Conservation (phyloP, 2,797 vertebrate species). For the Fistularia commersonii region DNA sequence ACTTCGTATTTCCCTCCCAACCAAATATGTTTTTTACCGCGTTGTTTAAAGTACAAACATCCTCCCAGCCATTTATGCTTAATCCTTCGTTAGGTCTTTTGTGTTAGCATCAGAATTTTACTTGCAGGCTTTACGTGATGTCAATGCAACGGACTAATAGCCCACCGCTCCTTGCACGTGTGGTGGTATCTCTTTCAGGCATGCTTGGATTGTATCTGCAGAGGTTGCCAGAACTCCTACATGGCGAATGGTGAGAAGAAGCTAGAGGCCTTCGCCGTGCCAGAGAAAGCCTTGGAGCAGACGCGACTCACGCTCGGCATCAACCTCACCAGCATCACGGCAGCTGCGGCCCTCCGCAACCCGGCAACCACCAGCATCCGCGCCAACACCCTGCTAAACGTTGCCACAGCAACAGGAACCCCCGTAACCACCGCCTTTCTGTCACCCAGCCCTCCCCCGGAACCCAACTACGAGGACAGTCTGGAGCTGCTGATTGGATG, state of each 20-base stretch:
- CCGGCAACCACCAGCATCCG: constrained; percentile 90
- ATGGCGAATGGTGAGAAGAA: constrained; percentile 99
- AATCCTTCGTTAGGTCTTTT: no score
- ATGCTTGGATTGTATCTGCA: constrained; percentile 99
- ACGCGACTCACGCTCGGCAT: constrained; percentile 98
- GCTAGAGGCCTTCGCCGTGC: constrained; percentile 98
- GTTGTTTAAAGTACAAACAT: no score
- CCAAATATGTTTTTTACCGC: not conserved
- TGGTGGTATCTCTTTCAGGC: constrained; percentile 60
- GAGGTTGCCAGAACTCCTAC: constrained; percentile 99
- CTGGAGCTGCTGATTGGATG: constrained; percentile 89
- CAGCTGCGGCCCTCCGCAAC: constrained; percentile 77
- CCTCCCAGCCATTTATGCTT: no score
- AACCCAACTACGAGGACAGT: constrained; percentile 91
- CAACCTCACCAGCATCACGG: constrained; percentile 96
- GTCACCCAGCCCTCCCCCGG: constrained; percentile 87
- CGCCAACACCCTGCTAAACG: constrained; percentile 84
- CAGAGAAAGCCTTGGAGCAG: constrained; percentile 99
- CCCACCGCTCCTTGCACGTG: not conserved
- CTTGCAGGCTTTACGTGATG: no score
- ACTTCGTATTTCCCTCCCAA: no score
- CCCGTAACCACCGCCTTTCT: constrained; percentile 89
- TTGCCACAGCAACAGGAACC: constrained; percentile 77
- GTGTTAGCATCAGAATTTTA: no score
- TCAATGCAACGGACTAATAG: no score